These are phyloP conservation scores for Ophiodon elongatus DNA, from an alignment of 2,113 vertebrate species.

Conservation along the genomic window DNA sequence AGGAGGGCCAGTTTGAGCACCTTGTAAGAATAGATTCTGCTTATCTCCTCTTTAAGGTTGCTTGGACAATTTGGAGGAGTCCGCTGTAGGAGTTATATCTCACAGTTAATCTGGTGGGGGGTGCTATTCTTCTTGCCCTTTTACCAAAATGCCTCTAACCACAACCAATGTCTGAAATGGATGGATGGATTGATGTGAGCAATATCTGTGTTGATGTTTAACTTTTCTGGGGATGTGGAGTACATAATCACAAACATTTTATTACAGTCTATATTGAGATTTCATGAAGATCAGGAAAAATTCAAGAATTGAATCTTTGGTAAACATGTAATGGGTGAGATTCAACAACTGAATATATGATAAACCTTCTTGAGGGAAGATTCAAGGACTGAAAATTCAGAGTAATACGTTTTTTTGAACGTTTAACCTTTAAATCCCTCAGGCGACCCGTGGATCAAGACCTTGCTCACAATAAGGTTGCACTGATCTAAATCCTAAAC, in stretches of 20 bases:
- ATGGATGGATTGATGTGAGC: background rate
- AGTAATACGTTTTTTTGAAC: conserved; percentile 1
- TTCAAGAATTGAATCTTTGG: background rate
- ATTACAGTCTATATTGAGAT: background rate
- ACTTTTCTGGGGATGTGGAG: background rate
- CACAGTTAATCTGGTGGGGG: background rate
- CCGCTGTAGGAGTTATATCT: background rate
- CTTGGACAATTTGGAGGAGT: background rate
- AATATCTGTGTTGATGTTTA: background rate
- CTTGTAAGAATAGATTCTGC: background rate
- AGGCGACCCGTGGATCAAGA: conserved; percentile 9
- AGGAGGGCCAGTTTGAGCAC: background rate
- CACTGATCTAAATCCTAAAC: background rate
- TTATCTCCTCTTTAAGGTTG: background rate
- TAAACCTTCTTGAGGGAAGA: background rate
- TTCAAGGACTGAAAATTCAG: background rate
- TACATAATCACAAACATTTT: background rate
- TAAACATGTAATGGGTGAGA: background rate
- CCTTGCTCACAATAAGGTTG: background rate
- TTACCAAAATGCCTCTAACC: background rate
- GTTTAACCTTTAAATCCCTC: conserved; percentile 17
- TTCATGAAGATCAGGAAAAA: background rate
- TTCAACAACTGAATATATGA: background rate
- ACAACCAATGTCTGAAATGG: background rate
- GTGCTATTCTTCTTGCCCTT: too few species aligned